Base-by-base conservation (phyloP, 2,888 invertebrate species). In the Salticus scenicus region DNA sequence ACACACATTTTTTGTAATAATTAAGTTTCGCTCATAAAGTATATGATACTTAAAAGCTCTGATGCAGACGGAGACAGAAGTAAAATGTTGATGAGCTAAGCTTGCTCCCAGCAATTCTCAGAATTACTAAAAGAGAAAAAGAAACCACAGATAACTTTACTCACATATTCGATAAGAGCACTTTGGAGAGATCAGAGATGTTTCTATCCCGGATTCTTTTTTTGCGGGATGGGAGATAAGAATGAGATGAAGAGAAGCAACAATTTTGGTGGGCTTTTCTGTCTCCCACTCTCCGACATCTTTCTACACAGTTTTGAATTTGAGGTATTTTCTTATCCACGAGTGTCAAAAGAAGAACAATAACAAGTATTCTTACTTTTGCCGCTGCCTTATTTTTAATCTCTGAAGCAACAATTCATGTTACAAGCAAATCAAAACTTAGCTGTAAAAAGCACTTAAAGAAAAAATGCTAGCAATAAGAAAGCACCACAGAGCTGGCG, bases 61-160 rank as follows among this genome's bases (percentile, higher is more conserved):
- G 47, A n/a, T n/a, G n/a, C n/a, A n/a, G 47, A 17, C 17, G 5
- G 57, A 57, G 20, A 24, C 20, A 57, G 57, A 24, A 57, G 24
- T 57, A 57, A 57, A 57, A 57, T 24, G 14, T 57, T 57, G 57
- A 57, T 57, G 57, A 57, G 57, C 24, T 24, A 57, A 24, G 5
- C 24, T 20, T 24, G 57, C 20, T 57, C 4, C 57, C 57, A 66
- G 75, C 66, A 20, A 28, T 75, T 75, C 75, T 41, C 17, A n/a
- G 70, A 70, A 70, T 78, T 78, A 70, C 78, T 77, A 37, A 70
- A 69, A 57, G 28, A 33, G 24, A 57, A 57, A 57, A 57, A 57
- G 57, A 57, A 57, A 20, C 24, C 5, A 17, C 2, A 47, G 47
- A 47, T 47, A 47, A 47, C 47, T 12, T 12, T 5, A 5, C 14